phyloP scores from a whole-genome alignment of 2,888 invertebrate species.

The Neria commutata region DNA sequence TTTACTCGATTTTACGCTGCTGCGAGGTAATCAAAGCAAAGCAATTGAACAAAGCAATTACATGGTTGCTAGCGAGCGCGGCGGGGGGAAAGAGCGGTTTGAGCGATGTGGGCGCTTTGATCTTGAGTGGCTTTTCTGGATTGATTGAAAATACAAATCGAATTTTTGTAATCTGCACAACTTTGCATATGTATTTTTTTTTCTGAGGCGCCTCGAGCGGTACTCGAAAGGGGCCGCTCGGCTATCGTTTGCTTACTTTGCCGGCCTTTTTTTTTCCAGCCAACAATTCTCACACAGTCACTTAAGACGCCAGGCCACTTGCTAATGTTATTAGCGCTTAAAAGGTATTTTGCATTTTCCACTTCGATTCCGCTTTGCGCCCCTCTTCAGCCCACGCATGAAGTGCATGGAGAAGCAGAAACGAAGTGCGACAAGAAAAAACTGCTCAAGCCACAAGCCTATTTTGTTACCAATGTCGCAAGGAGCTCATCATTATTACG shows the following conservation, averaged over 20 bases:
- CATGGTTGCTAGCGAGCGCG: too few relatives aligned
- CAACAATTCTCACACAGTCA: slow-evolving; percentile 5
- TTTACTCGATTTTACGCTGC: not conserved
- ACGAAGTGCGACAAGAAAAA: not conserved
- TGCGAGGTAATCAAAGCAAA: not conserved
- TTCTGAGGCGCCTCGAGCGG: too few relatives aligned
- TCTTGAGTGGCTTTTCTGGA: too few relatives aligned
- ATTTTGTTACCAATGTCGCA: slow-evolving; percentile 34
- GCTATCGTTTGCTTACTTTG: too few relatives aligned
- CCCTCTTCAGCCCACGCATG: not conserved
- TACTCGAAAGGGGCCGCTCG: too few relatives aligned
- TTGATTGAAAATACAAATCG: too few relatives aligned
- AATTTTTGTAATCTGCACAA: not conserved
- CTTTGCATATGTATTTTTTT: too few relatives aligned
- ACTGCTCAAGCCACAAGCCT: slow-evolving; percentile 33
- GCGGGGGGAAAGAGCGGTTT: too few relatives aligned
- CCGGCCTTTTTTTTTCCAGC: too few relatives aligned
- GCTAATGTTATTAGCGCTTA: too few relatives aligned
- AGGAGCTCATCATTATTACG: not conserved
- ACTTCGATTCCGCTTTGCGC: not conserved
- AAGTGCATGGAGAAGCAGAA: too few relatives aligned
- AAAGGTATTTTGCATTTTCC: not conserved
- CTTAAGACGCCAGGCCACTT: not conserved
- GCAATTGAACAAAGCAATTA: not conserved
- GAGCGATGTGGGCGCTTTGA: too few relatives aligned